These are phyloP conservation scores for Bhutanitis thaidina DNA, from an alignment of 2,888 invertebrate genomes.

Conservation along the genomic window DNA sequence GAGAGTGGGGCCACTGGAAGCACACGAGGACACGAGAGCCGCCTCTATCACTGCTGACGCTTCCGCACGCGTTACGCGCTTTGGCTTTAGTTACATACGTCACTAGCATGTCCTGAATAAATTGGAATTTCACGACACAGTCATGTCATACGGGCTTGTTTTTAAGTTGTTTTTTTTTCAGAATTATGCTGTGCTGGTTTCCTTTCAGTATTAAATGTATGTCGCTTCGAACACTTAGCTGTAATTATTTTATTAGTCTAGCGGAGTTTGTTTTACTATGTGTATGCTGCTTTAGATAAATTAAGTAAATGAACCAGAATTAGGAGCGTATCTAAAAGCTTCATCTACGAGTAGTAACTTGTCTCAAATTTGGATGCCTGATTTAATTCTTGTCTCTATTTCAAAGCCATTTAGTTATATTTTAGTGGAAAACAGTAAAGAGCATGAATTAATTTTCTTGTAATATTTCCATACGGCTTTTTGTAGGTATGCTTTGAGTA, in stretches of 20 bases:
- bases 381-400: background rate
- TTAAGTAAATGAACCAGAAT: too few species aligned
- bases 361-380: background rate
- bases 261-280: slow-evolving; percentile 23
- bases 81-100: slow-evolving; percentile 20
- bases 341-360: too few species aligned
- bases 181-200: slow-evolving; percentile 59
- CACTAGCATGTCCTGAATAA: slow-evolving; percentile 27
- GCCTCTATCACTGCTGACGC: slow-evolving; percentile 43
- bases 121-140: slow-evolving; percentile 25
- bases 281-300: slow-evolving; percentile 6
- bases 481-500: background rate
- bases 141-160: slow-evolving; percentile 66
- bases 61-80: slow-evolving; percentile 29
- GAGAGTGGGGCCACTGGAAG: slow-evolving; percentile 69
- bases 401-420: background rate
- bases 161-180: slow-evolving; percentile 35
- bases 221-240: slow-evolving; percentile 52
- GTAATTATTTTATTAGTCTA: slow-evolving; percentile 49
- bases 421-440: background rate
- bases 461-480: slow-evolving; percentile 1
- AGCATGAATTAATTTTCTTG: slow-evolving; percentile 4
- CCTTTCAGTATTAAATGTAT: slow-evolving; percentile 48
- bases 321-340: too few species aligned
- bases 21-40: slow-evolving; percentile 65